Evolutionary conservation across 2,888 invertebrate species (phyloP).

Genomic region (Apomyelois bistriatella): DNA sequence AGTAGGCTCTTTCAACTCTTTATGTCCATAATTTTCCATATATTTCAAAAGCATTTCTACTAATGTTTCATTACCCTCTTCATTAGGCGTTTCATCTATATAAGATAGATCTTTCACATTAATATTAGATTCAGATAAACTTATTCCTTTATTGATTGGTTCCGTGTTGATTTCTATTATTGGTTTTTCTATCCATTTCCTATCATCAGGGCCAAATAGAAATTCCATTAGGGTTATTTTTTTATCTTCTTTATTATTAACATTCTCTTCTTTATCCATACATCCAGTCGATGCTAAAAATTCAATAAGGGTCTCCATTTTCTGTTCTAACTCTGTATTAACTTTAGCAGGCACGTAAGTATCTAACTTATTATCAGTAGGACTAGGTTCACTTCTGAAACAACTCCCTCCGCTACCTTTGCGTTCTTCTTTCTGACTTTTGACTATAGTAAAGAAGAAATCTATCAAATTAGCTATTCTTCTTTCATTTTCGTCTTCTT

Average conservation of each 20-base stretch:
- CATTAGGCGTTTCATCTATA: conserved; percentile 71
- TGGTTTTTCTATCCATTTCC: conserved; percentile 41
- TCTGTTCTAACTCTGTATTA: conserved; percentile 66
- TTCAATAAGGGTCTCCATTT: conserved; percentile 74
- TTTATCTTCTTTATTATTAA: conserved; percentile 47
- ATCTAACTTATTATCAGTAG: conserved; percentile 47
- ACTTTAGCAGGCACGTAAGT: conserved; percentile 47
- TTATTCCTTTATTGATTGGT: conserved; percentile 40
- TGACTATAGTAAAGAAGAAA: conserved; percentile 74
- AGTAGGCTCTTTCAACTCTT: conserved; percentile 37
- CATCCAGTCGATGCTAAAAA: conserved; percentile 69
- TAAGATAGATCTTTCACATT: conserved; percentile 60
- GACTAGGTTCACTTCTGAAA: conserved; percentile 63
- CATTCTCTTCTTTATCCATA: conserved; percentile 54
- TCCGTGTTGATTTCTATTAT: conserved; percentile 50
- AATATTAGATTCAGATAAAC: conserved; percentile 59
- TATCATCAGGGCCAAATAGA: conserved; percentile 63
- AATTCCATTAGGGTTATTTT: conserved; percentile 76
- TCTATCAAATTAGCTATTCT: conserved; percentile 71
- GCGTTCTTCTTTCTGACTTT: conserved; percentile 66
- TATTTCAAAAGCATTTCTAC: conserved; percentile 72
- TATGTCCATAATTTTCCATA: conserved; percentile 62
- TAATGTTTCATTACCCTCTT: conserved; percentile 58
- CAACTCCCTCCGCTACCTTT: conserved; percentile 69
- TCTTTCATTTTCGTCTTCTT: conserved; percentile 60